Evolutionary conservation across 2,888 invertebrate genomes (phyloP), one percentile per base, ranked within the genome.

Genomic region (Drosophila kanekoi): DNA sequence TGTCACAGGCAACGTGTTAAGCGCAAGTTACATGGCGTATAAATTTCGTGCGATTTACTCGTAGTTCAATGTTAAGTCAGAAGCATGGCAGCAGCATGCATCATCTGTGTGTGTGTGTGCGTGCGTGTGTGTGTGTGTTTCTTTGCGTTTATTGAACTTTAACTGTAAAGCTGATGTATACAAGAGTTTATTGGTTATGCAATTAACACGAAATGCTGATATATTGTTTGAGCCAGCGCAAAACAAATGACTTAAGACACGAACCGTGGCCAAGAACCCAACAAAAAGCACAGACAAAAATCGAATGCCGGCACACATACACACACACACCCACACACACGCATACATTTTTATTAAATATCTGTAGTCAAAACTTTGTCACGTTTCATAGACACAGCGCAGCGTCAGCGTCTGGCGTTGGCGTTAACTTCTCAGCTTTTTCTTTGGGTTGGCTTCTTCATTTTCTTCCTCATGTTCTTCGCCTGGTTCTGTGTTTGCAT

Each of bases 161-260:
- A 73, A 68, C 81, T 68, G 79, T 74, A 71, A 78, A 70, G 72
- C 67, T 40, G 59, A 4, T 56, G 44, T 59, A 44, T 58, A 32
- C 35, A 62, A 57, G 64, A 62, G 74, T 68, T 65, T 79, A 79
- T 85, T 85, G 82, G 75, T 83, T 83, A 83, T 83, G 85, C 86
- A 83, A 83, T 85, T 87, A 83, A 78, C 77, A 83, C 87, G 74
- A 84, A 69, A 64, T 69, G 71, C 63, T 54, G 73, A 62, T 52
- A 48, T 66, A 67, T 75, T 51, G 72, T 47, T 59, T 53, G 52
- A 37, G 57, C 38, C 53, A 48, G 56, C 54, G 43, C 57, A 52
- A 69, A 61, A 76, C 84, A 73, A 79, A 86, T 84, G 85, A 85
- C 81, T 85, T 84, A 85, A 84, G 81, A 54, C 88, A 88, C 88